These are phyloP conservation scores for Drepanosiphum platanoidis DNA, from an alignment of 2,888 invertebrate species.

Conservation along the genomic window DNA sequence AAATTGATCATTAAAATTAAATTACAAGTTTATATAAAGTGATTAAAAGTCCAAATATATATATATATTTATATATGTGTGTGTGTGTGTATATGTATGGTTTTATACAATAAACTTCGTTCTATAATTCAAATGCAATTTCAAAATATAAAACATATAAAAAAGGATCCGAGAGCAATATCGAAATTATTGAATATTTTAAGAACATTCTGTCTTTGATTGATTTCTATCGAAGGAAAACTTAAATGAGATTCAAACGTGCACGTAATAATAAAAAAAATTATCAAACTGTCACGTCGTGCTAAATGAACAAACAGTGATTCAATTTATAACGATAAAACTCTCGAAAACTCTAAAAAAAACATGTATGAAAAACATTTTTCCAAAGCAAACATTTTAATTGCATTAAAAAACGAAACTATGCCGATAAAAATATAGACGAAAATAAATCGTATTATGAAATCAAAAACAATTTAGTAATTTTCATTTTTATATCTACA, in stretches of 20 bases:
- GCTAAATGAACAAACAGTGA: slow-evolving; percentile 15
- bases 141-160: background rate
- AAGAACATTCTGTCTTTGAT: slow-evolving; percentile 19
- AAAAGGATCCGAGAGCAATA: background rate
- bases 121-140: background rate
- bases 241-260: background rate
- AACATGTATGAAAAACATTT: background rate
- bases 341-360: background rate
- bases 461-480: background rate
- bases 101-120: no score
- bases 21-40: background rate
- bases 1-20: no score
- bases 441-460: background rate
- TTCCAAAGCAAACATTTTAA: background rate
- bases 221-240: background rate
- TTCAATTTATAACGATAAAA: slow-evolving; percentile 20
- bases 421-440: background rate
- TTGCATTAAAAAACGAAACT: background rate
- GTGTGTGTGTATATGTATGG: no score
- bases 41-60: background rate
- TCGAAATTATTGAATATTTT: background rate
- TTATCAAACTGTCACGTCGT: background rate
- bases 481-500: no score
- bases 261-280: slow-evolving; percentile 13
- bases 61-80: no score